These are phyloP conservation scores for Ceramica pisi DNA, from an alignment of 2,888 invertebrate genomes.

Conservation along the genomic window DNA sequence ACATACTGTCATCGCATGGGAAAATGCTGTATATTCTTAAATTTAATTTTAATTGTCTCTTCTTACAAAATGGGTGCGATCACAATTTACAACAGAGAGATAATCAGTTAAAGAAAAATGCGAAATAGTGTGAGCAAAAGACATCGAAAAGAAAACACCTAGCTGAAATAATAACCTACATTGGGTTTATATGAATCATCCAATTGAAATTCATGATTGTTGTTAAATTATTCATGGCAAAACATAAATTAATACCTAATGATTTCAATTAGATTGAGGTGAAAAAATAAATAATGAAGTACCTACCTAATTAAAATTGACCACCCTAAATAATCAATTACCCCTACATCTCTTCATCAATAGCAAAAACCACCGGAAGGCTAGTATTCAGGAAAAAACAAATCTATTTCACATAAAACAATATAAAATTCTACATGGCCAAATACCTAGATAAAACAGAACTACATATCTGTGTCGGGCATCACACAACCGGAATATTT, in stretches of 20 bases:
- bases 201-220: slow-evolving; percentile 9
- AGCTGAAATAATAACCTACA: neutral
- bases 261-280: too few species aligned
- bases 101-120: too few species aligned
- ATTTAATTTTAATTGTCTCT: too few species aligned
- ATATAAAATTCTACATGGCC: slow-evolving; percentile 16
- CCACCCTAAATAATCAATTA: neutral
- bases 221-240: neutral
- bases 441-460: slow-evolving; percentile 19
- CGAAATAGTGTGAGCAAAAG: too few species aligned
- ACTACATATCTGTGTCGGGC: slow-evolving; percentile 28
- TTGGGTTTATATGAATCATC: neutral
- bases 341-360: neutral
- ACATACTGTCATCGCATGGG: neutral
- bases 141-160: neutral
- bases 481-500: slow-evolving; percentile 60
- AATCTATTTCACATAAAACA: slow-evolving; percentile 5
- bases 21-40: neutral
- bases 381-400: slow-evolving; percentile 7
- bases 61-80: neutral
- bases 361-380: slow-evolving; percentile 35
- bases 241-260: slow-evolving; percentile 1
- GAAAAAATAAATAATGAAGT: neutral
- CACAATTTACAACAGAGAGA: neutral
- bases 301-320: neutral